A percentile compares a stretch with the other conserved stretches of the same genome.
Evolutionary conservation across 1,140 invertebrate species (phyloP).

Genomic region (Calliopsis andreniformis): DNA sequence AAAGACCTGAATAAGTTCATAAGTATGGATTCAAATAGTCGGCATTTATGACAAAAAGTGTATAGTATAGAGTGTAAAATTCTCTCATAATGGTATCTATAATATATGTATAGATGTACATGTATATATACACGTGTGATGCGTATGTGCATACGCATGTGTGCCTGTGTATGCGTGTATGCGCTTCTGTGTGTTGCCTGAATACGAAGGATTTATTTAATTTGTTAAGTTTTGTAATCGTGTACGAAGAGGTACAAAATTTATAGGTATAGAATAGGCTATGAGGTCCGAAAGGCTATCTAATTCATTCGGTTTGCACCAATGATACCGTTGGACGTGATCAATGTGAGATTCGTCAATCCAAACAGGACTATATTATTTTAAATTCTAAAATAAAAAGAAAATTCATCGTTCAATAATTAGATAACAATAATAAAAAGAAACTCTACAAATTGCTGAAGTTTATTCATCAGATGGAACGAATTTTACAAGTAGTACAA

Average conservation of each 20-base stretch:
- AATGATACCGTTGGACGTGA: slow-evolving; percentile 30
- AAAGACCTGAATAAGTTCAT: slow-evolving; percentile 66
- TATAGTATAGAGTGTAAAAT: slow-evolving; percentile 68
- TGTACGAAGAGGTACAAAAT: slow-evolving; percentile 74
- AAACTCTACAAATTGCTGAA: too few species aligned
- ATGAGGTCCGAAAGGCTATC: slow-evolving; percentile 69
- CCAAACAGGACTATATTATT: neutral
- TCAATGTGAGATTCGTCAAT: neutral
- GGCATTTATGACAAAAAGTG: slow-evolving; percentile 60
- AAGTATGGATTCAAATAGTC: slow-evolving; percentile 57
- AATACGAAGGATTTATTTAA: slow-evolving; percentile 54
- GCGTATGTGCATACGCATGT: neutral
- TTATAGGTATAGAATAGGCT: slow-evolving; percentile 69
- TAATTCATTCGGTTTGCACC: slow-evolving; percentile 58
- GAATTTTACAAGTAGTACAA: too few species aligned
- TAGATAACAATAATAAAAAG: too few species aligned
- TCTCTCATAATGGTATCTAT: slow-evolving; percentile 57
- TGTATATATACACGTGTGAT: slow-evolving; percentile 42
- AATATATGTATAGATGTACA: slow-evolving; percentile 53
- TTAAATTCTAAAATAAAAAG: too few species aligned
- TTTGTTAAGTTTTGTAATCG: slow-evolving; percentile 46
- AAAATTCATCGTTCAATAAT: neutral
- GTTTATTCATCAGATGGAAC: too few species aligned
- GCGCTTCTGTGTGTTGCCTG: slow-evolving; percentile 25
- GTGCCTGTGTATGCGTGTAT: slow-evolving; percentile 1